Evolutionary conservation across 2,113 vertebrate species (phyloP).

Genomic region (Nyctibius bracteatus): DNA sequence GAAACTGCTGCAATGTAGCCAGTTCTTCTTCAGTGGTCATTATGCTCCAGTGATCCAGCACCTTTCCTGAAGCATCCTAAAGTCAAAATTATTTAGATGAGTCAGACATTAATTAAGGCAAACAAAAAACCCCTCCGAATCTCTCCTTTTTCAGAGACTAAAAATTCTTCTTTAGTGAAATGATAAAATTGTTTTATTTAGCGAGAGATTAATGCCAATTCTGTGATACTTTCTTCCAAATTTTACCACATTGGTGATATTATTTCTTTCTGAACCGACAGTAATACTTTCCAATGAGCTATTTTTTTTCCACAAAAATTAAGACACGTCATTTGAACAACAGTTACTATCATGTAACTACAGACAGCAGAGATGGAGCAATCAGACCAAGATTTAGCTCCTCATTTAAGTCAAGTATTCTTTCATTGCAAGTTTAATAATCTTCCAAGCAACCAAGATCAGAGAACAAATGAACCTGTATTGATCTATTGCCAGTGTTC

Average conservation of each 20-base stretch:
- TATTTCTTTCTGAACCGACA: neutral
- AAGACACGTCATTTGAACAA: slow-evolving; percentile 49
- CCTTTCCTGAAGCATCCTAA: slow-evolving; percentile 93
- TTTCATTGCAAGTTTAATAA: slow-evolving; percentile 70
- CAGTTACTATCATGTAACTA: neutral
- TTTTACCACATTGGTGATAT: neutral
- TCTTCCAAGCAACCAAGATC: slow-evolving; percentile 74
- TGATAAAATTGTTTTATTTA: neutral
- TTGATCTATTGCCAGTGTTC: slow-evolving; percentile 78
- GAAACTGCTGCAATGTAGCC: slow-evolving; percentile 93
- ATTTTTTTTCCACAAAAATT: slow-evolving; percentile 33
- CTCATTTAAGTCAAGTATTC: slow-evolving; percentile 82
- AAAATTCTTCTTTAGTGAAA: neutral
- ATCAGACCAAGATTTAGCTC: slow-evolving; percentile 61
- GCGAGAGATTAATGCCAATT: neutral
- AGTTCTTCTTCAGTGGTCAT: slow-evolving; percentile 97
- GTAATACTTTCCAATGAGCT: neutral
- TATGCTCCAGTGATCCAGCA: slow-evolving; percentile 96
- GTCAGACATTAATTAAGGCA: neutral
- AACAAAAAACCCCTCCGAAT: neutral
- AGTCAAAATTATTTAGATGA: slow-evolving; percentile 9
- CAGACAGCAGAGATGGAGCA: slow-evolving; percentile 32
- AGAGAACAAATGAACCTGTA: slow-evolving; percentile 78
- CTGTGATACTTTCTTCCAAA: neutral
- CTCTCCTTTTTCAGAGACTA: neutral